Base-by-base conservation (phyloP, 2,797 vertebrate species). In the Xiphophorus birchmanni region DNA sequence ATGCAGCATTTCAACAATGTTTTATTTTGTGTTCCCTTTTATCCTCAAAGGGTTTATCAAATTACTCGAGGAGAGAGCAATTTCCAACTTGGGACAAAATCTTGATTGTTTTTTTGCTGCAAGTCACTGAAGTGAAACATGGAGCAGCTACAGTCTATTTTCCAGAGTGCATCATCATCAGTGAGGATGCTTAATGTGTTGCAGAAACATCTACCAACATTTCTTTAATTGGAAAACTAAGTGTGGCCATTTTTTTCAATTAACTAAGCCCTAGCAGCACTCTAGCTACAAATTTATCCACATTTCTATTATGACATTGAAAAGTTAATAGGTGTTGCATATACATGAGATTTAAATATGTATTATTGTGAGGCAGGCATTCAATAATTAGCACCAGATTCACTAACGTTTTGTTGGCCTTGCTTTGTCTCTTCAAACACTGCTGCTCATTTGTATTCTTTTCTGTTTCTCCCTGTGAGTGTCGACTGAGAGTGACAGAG, bases 401-500 rank as follows among this genome's bases (percentile, higher is more conserved):
- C 75, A 79, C 52, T 47, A 35, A 56, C 29, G 45, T 88, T 69
- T 54, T 73, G 18, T 67, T 29, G 8, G 76, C 75, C 71, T 11
- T 80, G n/a, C 80, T 82, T 48, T 9, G 44, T 73, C 77, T 52
- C 60, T 79, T n/a, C 44, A 78, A 89, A 88, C 80, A 78, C 91
- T 74, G 74, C 42, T 4, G 37, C 86, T 91, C 86, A 94, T 92
- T 87, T 88, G 82, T 90, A 94, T 92, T 93, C 86, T 37, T 35
- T 71, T 48, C 80, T 40, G 10, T 71, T 73, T 26, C 67, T 77
- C 63, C 29, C 65, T 17, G 42, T n/a, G 65, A 86, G 75, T 47
- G 79, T 84, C 86, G 84, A 52, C 81, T 18, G 78, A 81, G 81
- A 89, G 69, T 81, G 77, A 77, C 87, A 82, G 76, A 54, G 84